phyloP scores from a whole-genome alignment of 1,140 invertebrate genomes.

The Zaprionus lachaisei region DNA sequence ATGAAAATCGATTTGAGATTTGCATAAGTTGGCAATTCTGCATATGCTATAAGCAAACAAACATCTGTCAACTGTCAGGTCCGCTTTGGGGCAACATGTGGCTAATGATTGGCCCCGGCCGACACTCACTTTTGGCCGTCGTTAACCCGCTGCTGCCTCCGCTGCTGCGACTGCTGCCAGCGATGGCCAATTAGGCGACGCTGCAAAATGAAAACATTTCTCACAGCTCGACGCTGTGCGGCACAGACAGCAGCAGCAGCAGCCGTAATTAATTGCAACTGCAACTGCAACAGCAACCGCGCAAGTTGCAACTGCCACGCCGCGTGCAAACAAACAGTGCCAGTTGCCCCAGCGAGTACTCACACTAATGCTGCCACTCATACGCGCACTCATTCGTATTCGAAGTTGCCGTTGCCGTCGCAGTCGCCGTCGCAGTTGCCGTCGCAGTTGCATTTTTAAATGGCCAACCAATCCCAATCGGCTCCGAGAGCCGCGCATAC shows the following conservation, averaged over 20 bases:
- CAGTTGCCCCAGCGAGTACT: conserved; percentile 9
- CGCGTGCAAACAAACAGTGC: background rate
- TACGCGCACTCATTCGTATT: background rate
- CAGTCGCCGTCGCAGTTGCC: conserved; percentile 35
- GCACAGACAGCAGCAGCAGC: conserved; percentile 12
- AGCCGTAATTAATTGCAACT: conserved; percentile 74
- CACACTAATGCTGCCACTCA: conserved; percentile 1
- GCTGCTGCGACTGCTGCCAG: background rate
- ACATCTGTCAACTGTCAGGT: background rate
- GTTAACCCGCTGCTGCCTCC: background rate
- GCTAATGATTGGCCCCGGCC: conserved; percentile 3
- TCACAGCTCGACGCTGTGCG: conserved; percentile 59
- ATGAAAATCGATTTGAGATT: background rate
- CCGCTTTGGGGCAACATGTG: conserved; percentile 2
- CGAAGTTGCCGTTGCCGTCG: conserved; percentile 2
- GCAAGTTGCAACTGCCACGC: conserved; percentile 3
- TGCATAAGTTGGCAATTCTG: background rate
- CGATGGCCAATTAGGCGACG: conserved; percentile 67
- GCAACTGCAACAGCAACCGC: conserved; percentile 3
- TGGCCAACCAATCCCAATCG: conserved; percentile 73
- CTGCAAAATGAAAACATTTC: conserved; percentile 81
- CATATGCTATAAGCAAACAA: background rate
- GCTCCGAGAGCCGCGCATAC: conserved; percentile 70
- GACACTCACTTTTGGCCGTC: conserved; percentile 3
- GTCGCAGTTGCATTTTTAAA: conserved; percentile 49